phyloP scores from a whole-genome alignment of 2,113 vertebrate species.

The Phaetusa simplex region DNA sequence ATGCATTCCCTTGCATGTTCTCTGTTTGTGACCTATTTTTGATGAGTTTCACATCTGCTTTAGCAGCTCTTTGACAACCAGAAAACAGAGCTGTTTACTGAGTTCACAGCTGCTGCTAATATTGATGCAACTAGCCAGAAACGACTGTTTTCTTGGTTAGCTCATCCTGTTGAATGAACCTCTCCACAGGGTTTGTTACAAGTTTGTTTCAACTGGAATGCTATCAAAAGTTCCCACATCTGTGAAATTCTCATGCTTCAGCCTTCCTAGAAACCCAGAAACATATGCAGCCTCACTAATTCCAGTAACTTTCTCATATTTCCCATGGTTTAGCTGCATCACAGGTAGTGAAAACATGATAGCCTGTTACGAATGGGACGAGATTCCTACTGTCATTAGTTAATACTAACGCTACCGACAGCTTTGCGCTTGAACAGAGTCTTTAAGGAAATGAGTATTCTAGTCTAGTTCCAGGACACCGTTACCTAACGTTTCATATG shows the following conservation, averaged over 20 bases:
- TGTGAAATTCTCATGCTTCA: slow-evolving; percentile 38
- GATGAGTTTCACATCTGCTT: slow-evolving; percentile 59
- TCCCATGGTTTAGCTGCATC: not conserved
- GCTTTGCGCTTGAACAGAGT: not conserved
- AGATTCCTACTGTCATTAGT: not conserved
- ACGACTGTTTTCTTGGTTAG: slow-evolving; percentile 58
- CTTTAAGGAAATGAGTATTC: not conserved
- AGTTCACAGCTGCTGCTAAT: slow-evolving; percentile 57
- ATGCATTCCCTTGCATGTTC: slow-evolving; percentile 42
- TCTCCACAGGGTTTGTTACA: slow-evolving; percentile 53
- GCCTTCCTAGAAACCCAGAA: slow-evolving; percentile 61
- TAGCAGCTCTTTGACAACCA: slow-evolving; percentile 60
- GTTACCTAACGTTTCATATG: not conserved
- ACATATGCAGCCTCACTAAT: slow-evolving; percentile 3
- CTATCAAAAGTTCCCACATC: slow-evolving; percentile 59
- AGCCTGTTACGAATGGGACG: not conserved
- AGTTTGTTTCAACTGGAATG: slow-evolving; percentile 58
- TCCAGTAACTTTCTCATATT: slow-evolving; percentile 12
- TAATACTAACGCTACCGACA: not conserved
- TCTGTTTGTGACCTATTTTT: slow-evolving; percentile 54
- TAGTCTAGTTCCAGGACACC: not conserved
- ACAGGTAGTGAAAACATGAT: not conserved
- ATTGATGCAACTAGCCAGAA: slow-evolving; percentile 28
- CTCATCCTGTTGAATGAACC: slow-evolving; percentile 63
- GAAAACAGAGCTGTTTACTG: slow-evolving; percentile 62